These are phyloP conservation scores for Amblyjoppa fuscipennis DNA, from an alignment of 2,888 invertebrate species.

Conservation along the genomic window DNA sequence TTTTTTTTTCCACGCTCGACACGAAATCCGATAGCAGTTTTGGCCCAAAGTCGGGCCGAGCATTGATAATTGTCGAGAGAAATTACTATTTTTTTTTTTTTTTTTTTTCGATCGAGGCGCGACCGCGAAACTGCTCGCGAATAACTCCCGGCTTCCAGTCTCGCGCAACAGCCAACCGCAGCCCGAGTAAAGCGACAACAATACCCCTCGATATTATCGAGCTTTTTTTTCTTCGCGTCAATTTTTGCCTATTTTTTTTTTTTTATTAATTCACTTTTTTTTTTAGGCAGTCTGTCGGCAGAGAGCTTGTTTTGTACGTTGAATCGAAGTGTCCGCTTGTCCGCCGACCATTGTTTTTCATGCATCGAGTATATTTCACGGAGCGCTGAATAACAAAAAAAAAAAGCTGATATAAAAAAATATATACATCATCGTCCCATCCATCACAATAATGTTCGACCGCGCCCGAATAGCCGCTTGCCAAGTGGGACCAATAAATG, in stretches of 20 bases:
- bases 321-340: slow-evolving; percentile 14
- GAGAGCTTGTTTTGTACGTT: not conserved
- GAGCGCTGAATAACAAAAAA: not conserved
- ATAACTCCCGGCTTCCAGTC: too few species aligned
- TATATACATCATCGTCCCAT: not conserved
- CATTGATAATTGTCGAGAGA: too few species aligned
- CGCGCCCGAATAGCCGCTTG: not conserved
- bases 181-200: too few species aligned
- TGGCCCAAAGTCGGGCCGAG: too few species aligned
- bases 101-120: too few species aligned
- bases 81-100: too few species aligned
- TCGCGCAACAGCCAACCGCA: too few species aligned
- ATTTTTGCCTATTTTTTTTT: slow-evolving; percentile 1
- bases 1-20: too few species aligned
- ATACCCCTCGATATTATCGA: too few species aligned
- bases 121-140: too few species aligned
- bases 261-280: not conserved
- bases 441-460: not conserved
- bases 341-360: slow-evolving; percentile 9
- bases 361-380: not conserved
- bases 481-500: slow-evolving; percentile 11
- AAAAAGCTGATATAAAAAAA: not conserved
- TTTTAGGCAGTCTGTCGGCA: not conserved
- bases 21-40: too few species aligned
- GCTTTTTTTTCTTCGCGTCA: not conserved